Conservation (phyloP, 2,888 invertebrate species). For the Sarcophaga carnaria region DNA sequence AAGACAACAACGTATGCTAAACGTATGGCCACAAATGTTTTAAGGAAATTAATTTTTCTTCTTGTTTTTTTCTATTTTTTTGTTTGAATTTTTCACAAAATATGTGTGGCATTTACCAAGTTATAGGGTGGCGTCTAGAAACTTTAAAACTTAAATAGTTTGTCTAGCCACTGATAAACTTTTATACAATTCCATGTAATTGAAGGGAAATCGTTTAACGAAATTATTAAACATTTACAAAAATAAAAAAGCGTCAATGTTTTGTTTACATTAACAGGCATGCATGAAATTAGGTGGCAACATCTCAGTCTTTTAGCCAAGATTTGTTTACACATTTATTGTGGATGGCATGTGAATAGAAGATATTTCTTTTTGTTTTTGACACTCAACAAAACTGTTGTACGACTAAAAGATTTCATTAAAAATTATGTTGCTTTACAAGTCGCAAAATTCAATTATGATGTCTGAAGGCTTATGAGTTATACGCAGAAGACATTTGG, state of each 20-base stretch:
- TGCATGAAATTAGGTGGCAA: constrained; percentile 31
- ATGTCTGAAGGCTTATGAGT: too few relatives aligned
- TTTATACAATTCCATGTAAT: constrained; percentile 23
- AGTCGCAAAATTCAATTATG: too few relatives aligned
- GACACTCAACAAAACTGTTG: too few relatives aligned
- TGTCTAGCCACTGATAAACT: constrained; percentile 56
- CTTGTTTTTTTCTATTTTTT: constrained; percentile 20
- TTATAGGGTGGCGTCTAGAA: constrained; percentile 60
- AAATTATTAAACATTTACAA: background rate
- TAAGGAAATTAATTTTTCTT: constrained; percentile 49
- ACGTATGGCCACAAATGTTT: constrained; percentile 62
- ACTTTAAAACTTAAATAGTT: constrained; percentile 42
- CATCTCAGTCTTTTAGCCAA: background rate
- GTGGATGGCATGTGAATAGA: too few relatives aligned
- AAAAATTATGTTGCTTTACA: too few relatives aligned
- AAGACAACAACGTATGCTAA: constrained; percentile 28
- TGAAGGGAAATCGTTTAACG: constrained; percentile 22
- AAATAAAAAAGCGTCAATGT: background rate
- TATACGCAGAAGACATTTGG: too few relatives aligned
- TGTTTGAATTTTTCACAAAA: constrained; percentile 23
- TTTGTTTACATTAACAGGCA: constrained; percentile 32
- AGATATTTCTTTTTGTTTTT: too few relatives aligned
- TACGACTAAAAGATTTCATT: too few relatives aligned
- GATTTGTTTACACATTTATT: constrained; percentile 21
- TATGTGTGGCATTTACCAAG: constrained; percentile 47